These are phyloP conservation scores for Cheilosia urbana DNA, from an alignment of 2,888 invertebrate genomes.

Conservation along the genomic window DNA sequence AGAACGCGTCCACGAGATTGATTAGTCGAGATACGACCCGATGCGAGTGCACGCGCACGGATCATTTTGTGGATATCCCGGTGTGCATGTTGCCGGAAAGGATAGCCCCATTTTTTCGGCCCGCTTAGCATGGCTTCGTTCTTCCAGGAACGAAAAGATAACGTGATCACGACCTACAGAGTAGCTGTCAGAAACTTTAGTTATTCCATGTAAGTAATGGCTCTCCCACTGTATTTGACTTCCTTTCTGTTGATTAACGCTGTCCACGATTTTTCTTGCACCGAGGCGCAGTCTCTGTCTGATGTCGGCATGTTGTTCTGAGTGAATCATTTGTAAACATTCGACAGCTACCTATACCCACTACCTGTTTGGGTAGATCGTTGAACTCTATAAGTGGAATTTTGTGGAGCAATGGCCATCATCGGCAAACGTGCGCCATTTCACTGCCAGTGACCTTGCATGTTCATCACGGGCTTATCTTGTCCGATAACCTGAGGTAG, in stretches of 20 bases:
- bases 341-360: constrained; percentile 52
- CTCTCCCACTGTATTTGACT: constrained; percentile 38
- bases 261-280: constrained; percentile 45
- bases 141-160: constrained; percentile 67
- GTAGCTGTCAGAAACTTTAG: constrained; percentile 59
- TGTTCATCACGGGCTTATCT: constrained; percentile 43
- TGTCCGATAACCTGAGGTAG: constrained; percentile 41
- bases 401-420: constrained; percentile 41
- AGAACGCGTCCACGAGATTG: constrained; percentile 69
- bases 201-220: constrained; percentile 12
- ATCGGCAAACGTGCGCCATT: constrained; percentile 1
- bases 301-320: constrained; percentile 35
- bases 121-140: constrained; percentile 1
- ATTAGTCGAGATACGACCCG: constrained; percentile 65
- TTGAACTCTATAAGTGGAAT: constrained; percentile 54
- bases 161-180: constrained; percentile 73
- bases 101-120: constrained; percentile 42
- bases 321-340: constrained; percentile 74
- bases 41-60: constrained; percentile 5
- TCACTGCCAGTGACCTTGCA: constrained; percentile 32
- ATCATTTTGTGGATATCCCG: constrained; percentile 57
- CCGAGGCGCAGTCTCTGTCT: constrained; percentile 23
- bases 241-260: constrained; percentile 67
- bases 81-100: constrained; percentile 47
- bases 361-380: constrained; percentile 43